phyloP scores from a whole-genome alignment of 2,113 vertebrate species.

The Boulengeromyrus knoepffleri region DNA sequence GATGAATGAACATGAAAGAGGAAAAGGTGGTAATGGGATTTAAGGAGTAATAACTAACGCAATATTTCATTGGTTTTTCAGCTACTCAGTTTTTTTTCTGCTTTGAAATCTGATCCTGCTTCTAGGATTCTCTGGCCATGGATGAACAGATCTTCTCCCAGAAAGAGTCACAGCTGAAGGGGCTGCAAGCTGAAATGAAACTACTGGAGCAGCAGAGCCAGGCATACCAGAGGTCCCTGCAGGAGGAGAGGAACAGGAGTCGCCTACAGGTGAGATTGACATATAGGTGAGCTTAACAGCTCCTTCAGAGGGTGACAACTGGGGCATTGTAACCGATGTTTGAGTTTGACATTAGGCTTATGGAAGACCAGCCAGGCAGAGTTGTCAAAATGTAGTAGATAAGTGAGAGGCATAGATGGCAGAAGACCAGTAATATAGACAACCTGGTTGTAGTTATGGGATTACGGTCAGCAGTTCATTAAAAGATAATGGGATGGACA shows the following conservation, averaged over 20 bases:
- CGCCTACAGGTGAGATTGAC: slow-evolving; percentile 62
- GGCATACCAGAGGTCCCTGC: slow-evolving; percentile 51
- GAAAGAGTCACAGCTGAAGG: slow-evolving; percentile 63
- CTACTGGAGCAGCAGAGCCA: slow-evolving; percentile 57
- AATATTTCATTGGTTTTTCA: background rate
- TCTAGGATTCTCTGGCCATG: slow-evolving; percentile 60
- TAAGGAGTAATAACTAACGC: background rate
- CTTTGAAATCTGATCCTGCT: background rate
- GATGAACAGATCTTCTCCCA: slow-evolving; percentile 61
- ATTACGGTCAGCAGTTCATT: background rate
- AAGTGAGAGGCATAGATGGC: background rate
- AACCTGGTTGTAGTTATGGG: background rate
- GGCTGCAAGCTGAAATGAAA: slow-evolving; percentile 55
- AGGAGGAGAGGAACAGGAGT: slow-evolving; percentile 59
- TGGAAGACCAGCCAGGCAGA: background rate
- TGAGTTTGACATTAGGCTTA: background rate
- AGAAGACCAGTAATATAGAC: background rate
- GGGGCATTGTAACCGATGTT: background rate
- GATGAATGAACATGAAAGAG: background rate
- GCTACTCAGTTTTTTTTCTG: background rate
- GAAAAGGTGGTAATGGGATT: background rate
- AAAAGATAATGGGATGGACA: background rate
- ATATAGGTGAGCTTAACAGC: background rate
- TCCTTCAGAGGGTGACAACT: background rate
- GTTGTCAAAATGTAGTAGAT: background rate